Evolutionary conservation across 2,797 vertebrate genomes (phyloP), one percentile per base, ranked within the genome.

Genomic region (Molothrus ater): DNA sequence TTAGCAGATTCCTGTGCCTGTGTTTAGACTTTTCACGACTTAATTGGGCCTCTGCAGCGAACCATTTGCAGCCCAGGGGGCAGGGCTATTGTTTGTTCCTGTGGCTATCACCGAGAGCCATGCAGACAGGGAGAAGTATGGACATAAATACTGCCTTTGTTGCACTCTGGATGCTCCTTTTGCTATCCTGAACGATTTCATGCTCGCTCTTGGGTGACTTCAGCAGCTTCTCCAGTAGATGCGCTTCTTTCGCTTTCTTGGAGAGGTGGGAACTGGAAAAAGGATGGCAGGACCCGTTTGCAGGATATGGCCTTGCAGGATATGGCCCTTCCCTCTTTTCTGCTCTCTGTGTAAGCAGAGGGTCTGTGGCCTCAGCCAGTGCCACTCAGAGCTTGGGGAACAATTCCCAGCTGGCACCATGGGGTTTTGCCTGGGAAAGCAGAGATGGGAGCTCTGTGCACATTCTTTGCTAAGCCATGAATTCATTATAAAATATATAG

Each of bases 161-260:
- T 93, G 11, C 65, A 31, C 59, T 90, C 50, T 43, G 72, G 92
- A 94, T 97, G 95, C 85, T 96, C 92, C 95, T 96, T 96, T 96
- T 91, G 79, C 82, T 80, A 76, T 76, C 87, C 61, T 11, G 24
- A 91, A 38, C 0, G 0, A 74, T 84, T 94, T 81, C 54, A 5
- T 74, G 40, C 78, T 71, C 17, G 0, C 40, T 87, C 79, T 65
- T 43, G n/a, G 56, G 42, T 61, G 51, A 51, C 68, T 76, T 57
- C 43, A 10, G 70, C 63, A 64, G 10, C n/a, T 86, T 66, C 69
- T 66, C 54, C 7, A 6, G 24, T 19, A 80, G 68, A 65, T 20
- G 25, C 1, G 3, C 7, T 4, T 61, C 84, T 65, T 80, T 54
- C 9, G 2, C 48, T 74, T 80, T 48, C 75, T 81, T 75, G 38